These are phyloP conservation scores for Heptranchias perlo DNA, from an alignment of 2,113 vertebrate genomes.

Conservation along the genomic window DNA sequence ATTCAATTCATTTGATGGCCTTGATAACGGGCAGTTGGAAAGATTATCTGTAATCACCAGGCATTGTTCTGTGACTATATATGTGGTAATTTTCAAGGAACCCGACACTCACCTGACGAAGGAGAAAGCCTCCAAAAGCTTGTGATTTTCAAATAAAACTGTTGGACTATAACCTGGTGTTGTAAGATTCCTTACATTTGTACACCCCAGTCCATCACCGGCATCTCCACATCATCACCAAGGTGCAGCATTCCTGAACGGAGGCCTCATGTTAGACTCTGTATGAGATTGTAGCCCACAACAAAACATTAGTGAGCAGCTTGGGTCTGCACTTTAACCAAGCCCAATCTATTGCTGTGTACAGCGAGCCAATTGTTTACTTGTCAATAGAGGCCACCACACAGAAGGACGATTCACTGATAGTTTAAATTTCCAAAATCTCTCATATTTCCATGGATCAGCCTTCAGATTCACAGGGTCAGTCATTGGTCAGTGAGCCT, in stretches of 20 bases:
- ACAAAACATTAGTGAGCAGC: background rate
- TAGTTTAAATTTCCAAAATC: background rate
- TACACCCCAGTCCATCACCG: too few species aligned
- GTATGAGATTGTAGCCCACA: background rate
- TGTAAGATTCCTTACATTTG: too few species aligned
- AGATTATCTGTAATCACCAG: too few species aligned
- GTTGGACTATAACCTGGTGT: too few species aligned
- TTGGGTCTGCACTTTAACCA: background rate
- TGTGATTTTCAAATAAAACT: too few species aligned
- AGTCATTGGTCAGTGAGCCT: background rate
- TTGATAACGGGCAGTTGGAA: too few species aligned
- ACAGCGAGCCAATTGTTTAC: background rate
- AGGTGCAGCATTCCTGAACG: background rate
- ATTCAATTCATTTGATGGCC: too few species aligned
- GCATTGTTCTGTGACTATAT: too few species aligned
- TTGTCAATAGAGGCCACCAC: background rate
- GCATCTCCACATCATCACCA: too few species aligned
- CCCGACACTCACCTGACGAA: too few species aligned
- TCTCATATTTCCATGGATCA: background rate
- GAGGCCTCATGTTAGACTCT: background rate
- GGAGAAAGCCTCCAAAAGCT: too few species aligned
- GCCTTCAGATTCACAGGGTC: background rate
- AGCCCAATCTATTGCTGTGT: background rate
- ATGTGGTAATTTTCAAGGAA: too few species aligned
- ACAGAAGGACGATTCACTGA: background rate